A percentile compares a stretch with the other conserved stretches of the same genome.
These are phyloP conservation scores for Cybosia mesomella DNA, from an alignment of 2,888 invertebrate genomes.

Conservation along the genomic window DNA sequence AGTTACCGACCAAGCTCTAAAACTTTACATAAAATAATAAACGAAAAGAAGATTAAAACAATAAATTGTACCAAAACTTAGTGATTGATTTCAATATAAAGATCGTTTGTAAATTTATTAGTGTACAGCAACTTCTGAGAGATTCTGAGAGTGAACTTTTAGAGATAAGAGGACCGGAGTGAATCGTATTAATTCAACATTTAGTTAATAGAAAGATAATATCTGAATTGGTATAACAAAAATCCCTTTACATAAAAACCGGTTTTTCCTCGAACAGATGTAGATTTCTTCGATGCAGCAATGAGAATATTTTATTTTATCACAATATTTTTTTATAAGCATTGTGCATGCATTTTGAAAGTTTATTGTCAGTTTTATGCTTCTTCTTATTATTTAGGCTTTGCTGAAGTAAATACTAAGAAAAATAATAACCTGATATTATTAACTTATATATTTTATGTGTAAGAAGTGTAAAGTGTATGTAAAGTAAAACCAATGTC, in stretches of 20 bases:
- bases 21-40: too few relatives aligned
- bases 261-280: constrained; percentile 56
- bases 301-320: constrained; percentile 40
- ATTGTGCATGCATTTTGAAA: constrained; percentile 58
- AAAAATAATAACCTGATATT: constrained; percentile 38
- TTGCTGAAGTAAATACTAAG: constrained; percentile 64
- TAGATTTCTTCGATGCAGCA: constrained; percentile 50
- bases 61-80: too few relatives aligned
- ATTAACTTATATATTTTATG: constrained; percentile 33
- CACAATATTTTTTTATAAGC: constrained; percentile 40
- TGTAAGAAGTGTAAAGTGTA: constrained; percentile 36
- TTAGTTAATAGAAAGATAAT: neutral
- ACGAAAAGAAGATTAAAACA: too few relatives aligned
- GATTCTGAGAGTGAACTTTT: too few relatives aligned
- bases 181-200: too few relatives aligned
- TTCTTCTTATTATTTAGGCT: constrained; percentile 84
- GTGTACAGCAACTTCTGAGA: too few relatives aligned
- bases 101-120: too few relatives aligned
- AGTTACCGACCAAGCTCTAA: too few relatives aligned
- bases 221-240: neutral
- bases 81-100: too few relatives aligned
- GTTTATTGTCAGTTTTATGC: constrained; percentile 64
- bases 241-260: constrained; percentile 41
- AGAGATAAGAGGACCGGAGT: too few relatives aligned
- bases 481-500: constrained; percentile 38